phyloP scores from a whole-genome alignment of 2,888 invertebrate genomes.

The Netelia melanura region DNA sequence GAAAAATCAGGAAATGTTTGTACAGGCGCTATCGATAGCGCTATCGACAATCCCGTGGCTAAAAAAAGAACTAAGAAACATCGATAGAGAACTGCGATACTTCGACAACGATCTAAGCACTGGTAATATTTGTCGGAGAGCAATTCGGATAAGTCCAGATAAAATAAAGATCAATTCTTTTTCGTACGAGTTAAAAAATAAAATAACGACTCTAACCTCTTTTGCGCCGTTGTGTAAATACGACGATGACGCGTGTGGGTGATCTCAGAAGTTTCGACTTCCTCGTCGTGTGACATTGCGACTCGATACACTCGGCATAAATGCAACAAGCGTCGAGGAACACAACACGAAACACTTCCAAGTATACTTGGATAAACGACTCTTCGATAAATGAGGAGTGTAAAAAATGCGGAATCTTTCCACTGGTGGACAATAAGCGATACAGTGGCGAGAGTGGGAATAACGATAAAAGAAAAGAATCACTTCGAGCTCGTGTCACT shows the following conservation, averaged over 20 bases:
- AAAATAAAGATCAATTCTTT: neutral
- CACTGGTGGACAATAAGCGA: constrained; percentile 45
- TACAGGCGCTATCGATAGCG: neutral
- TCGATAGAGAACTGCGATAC: neutral
- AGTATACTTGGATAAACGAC: too few species aligned
- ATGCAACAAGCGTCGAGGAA: constrained; percentile 17
- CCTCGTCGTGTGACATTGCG: constrained; percentile 49
- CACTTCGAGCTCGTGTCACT: constrained; percentile 56
- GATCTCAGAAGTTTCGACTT: constrained; percentile 48
- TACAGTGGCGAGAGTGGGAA: constrained; percentile 25
- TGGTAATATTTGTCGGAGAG: constrained; percentile 34
- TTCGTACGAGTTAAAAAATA: neutral
- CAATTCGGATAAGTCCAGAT: constrained; percentile 49
- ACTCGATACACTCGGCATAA: constrained; percentile 9
- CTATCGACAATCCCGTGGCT: neutral
- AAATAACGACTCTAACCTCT: constrained; percentile 53
- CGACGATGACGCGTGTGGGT: constrained; percentile 49
- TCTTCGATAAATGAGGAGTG: neutral
- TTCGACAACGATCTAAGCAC: neutral
- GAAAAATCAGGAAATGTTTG: constrained; percentile 1
- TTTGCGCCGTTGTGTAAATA: constrained; percentile 38
- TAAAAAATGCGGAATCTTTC: constrained; percentile 14
- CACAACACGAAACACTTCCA: constrained; percentile 19
- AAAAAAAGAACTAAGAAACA: neutral
- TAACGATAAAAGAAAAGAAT: constrained; percentile 19